Evolutionary conservation across 37 sponge, comb jelly and placozoan species (phyloP).

Genomic region (Mnemiopsis leidyi): DNA sequence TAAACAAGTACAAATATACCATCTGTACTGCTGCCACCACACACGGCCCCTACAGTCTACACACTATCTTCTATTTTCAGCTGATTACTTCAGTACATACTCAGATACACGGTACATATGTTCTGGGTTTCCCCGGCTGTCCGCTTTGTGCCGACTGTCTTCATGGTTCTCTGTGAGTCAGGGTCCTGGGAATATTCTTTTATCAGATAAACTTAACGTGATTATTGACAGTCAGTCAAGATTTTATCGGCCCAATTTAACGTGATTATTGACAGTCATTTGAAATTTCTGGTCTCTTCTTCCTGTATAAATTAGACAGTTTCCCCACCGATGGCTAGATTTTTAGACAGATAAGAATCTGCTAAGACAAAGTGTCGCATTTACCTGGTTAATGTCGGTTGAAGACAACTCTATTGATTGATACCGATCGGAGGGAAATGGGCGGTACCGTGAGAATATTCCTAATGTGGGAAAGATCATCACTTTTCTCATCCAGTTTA

Average conservation of each 20-base stretch:
- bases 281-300: neutral
- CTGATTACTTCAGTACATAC: too few relatives aligned
- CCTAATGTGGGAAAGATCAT: neutral
- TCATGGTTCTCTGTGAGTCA: too few relatives aligned
- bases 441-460: neutral
- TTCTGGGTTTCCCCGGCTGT: too few relatives aligned
- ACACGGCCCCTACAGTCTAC: too few relatives aligned
- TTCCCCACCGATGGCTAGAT: neutral
- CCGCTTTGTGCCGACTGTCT: too few relatives aligned
- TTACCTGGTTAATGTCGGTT: neutral
- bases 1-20: too few relatives aligned
- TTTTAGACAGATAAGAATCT: neutral
- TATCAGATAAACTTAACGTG: neutral
- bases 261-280: neutral
- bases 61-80: too few relatives aligned
- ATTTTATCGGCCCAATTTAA: too few relatives aligned
- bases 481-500: neutral
- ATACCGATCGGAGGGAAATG: neutral
- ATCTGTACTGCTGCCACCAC: too few relatives aligned
- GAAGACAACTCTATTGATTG: neutral
- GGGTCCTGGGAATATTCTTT: neutral
- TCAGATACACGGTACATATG: too few relatives aligned
- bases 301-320: neutral
- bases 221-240: neutral
- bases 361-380: neutral